Evolutionary conservation across 1,140 invertebrate genomes (phyloP), one percentile per base, ranked within the genome.

Genomic region (Aphelenchoides fujianensis): DNA sequence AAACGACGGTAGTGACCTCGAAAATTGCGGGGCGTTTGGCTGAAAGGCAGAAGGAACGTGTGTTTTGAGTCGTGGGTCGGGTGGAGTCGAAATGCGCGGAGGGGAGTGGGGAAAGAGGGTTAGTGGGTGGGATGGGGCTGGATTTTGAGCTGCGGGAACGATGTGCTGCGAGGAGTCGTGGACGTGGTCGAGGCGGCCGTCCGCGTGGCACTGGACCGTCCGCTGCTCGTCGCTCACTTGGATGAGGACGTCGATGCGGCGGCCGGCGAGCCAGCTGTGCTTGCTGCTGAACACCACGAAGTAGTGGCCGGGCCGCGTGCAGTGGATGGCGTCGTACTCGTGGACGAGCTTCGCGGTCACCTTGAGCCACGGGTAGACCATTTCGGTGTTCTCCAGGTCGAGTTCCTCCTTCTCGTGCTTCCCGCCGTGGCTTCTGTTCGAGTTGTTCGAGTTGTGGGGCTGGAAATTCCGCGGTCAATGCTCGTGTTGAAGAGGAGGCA

Each of bases 281-380:
- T 77, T 74, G 67, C 84, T 82, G 54, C 77, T 69, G 36, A 82
- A 82, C 3, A 84, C 71, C n/a, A 83, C 36, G 66, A 73, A 75
- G 66, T 83, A 83, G 28, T 54, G 74, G 32, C 82, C 82, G 1
- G 78, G 69, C 54, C 62, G 36, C 7, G 67, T 63, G 53, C 75
- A 76, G 0, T 71, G 27, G 30, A 82, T 57, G 19, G 63, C 34
- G 67, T 81, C 80, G n/a, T 34, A 59, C 64, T 83, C 82, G 64
- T 84, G 82, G 12, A 82, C 79, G 2, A 83, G 48, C 72, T 79
- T 81, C 1, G 82, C 82, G 2, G 78, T 72, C 19, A 83, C 62
- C 70, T 83, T 83, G 5, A 83, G 52, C 70, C 72, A 84, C 5
- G 83, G 83, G 67, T 84, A 82, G 9, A 79, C 74, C 82, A 82